Conservation (phyloP, 2,797 vertebrate species). For the Acanthis flammea region DNA sequence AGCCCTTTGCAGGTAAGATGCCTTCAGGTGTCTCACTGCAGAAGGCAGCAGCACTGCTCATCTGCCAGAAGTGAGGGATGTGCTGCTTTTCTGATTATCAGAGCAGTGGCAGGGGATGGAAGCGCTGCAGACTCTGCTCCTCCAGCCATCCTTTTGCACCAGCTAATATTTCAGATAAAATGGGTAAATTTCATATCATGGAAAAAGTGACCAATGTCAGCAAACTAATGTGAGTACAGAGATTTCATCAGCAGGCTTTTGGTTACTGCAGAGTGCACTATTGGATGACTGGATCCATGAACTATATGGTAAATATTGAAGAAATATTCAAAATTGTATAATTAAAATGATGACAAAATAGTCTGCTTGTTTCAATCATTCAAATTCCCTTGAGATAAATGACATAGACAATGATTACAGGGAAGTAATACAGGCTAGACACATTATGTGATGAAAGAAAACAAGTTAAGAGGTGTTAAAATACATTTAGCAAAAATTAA, state of each 20-base stretch:
- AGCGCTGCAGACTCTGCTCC: rapidly evolving
- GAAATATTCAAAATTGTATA: neutral
- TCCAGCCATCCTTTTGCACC: neutral
- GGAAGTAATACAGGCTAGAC: neutral
- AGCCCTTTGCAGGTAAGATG: neutral
- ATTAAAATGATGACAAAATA: neutral
- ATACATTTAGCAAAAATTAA: neutral
- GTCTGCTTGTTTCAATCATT: neutral
- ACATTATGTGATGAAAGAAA: neutral
- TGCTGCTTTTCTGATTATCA: neutral
- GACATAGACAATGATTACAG: neutral
- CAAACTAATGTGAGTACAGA: neutral
- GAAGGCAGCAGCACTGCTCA: neutral
- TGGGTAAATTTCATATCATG: neutral
- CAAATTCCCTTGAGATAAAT: neutral
- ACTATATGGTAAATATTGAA: neutral
- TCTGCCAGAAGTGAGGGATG: neutral
- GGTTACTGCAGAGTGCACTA: neutral
- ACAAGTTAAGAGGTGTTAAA: neutral
- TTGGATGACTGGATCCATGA: neutral
- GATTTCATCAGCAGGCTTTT: neutral
- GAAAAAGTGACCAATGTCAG: neutral
- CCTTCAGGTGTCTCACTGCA: neutral
- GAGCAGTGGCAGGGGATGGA: neutral
- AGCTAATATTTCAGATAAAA: neutral